Percentiles rank a stretch among this genome's conserved stretches.
phyloP scores from a whole-genome alignment of 2,888 invertebrate genomes.

The Drosophila neoperkinsi region DNA sequence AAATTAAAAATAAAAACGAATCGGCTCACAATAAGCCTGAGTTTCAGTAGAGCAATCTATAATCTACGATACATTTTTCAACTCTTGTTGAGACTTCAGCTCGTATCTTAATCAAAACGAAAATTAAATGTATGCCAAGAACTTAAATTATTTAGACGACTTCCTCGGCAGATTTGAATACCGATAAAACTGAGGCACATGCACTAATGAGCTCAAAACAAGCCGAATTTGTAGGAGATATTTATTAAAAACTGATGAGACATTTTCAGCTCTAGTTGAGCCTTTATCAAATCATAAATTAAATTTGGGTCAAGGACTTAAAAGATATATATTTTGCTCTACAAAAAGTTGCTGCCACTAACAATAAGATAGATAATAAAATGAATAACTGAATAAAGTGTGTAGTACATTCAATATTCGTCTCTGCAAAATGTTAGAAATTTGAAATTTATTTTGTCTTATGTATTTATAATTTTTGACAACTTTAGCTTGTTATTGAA shows the following conservation, averaged over 20 bases:
- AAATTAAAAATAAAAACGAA: not conserved
- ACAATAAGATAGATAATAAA: not conserved
- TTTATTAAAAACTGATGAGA: not conserved
- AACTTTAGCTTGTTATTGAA: constrained; percentile 47
- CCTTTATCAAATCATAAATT: not conserved
- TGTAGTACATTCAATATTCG: constrained; percentile 25
- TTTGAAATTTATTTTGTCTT: not conserved
- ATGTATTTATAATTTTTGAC: constrained; percentile 19
- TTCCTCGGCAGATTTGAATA: not conserved
- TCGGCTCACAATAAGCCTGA: not conserved
- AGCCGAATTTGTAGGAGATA: not conserved
- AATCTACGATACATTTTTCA: not conserved
- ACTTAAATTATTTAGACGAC: not conserved
- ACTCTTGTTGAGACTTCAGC: not conserved
- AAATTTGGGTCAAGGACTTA: not conserved
- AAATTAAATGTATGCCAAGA: not conserved
- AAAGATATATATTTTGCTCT: not conserved
- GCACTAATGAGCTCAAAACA: not conserved
- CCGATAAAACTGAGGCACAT: not conserved
- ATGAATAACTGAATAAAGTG: not conserved
- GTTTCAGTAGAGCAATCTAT: not conserved
- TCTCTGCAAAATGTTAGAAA: not conserved
- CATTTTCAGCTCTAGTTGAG: not conserved
- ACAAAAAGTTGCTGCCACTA: not conserved
- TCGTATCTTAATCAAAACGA: not conserved